These are phyloP conservation scores for Polyergus mexicanus DNA, from an alignment of 1,140 invertebrate genomes.

Conservation along the genomic window DNA sequence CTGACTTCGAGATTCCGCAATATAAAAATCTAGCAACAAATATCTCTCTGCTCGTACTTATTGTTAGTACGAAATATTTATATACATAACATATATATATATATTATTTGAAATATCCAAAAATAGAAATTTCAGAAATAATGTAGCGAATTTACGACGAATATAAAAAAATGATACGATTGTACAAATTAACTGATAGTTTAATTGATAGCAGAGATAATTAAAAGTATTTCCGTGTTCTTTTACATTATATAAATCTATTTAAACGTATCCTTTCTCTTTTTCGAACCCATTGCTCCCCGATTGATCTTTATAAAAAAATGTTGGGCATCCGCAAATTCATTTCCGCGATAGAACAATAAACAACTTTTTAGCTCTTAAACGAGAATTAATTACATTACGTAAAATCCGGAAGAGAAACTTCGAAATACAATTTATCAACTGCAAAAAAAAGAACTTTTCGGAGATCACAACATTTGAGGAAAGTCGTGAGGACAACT, in stretches of 20 bases:
- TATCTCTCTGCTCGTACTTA: not conserved
- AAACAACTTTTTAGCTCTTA: not conserved
- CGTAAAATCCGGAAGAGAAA: not conserved
- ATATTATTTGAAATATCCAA: too few species aligned
- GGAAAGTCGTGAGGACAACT: not conserved
- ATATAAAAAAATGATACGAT: not conserved
- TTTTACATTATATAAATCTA: too few species aligned
- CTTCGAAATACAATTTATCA: not conserved
- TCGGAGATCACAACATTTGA: not conserved
- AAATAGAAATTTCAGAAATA: not conserved
- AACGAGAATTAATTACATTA: constrained; percentile 3
- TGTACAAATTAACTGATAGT: not conserved
- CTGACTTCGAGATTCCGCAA: not conserved
- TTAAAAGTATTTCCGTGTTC: too few species aligned
- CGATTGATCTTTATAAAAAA: not conserved
- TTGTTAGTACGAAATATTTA: not conserved
- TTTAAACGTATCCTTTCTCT: not conserved
- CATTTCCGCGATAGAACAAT: not conserved
- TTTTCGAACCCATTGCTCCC: not conserved
- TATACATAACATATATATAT: not conserved
- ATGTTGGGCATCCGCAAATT: not conserved
- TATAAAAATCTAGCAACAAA: not conserved
- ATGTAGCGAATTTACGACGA: not conserved
- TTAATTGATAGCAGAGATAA: not conserved
- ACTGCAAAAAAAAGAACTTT: not conserved